Base-by-base conservation (phyloP, 2,113 vertebrate species). In the Scytalopus superciliaris region DNA sequence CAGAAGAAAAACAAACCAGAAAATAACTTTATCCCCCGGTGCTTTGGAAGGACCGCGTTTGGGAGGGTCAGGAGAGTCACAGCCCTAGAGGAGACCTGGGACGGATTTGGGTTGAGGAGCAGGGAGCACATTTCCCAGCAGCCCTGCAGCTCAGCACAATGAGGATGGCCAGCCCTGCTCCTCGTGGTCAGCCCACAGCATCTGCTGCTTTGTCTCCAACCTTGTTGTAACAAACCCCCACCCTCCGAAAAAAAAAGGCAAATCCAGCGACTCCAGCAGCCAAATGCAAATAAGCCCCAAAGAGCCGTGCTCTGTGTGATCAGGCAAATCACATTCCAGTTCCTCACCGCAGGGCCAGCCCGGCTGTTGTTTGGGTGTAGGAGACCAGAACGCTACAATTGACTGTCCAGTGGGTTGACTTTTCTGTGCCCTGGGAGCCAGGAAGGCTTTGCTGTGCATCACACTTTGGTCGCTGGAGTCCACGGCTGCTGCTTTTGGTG, bases 131-230 rank as follows among this genome's bases (percentile, higher is more conserved):
- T 89, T 94, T 84, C 77, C 84, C 84, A 52, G 95, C 81, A 60
- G 93, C 75, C 88, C 87, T 73, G 81, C 93, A 57, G 95, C 92
- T 90, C 81, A 5, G 73, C 79, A 95, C 92, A 49, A 57, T 86
- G 78, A 82, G 10, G 12, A 66, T 7, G 40, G 72, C 80, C 87
- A 93, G 70, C 39, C 39, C 60, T 63, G 39, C 79, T 45, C 66
- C 42, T 45, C 72, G 1, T 24, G 16, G 27, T 27, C 63, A 44
- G 86, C 63, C 45, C 50, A 27, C 62, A 62, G 93, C 86, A 91
- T 96, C 90, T 95, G 95, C 91, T 16, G 39, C 91, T 94, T 91
- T 87, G 90, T 93, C 83, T 95, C 62, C 86, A n/a, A 28, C 80
- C 6, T 40, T 33, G 21, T 37, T 19, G 30, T 3, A 60, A 45